Conservation (phyloP, 2,797 vertebrate species). For the Ataeniobius toweri region DNA sequence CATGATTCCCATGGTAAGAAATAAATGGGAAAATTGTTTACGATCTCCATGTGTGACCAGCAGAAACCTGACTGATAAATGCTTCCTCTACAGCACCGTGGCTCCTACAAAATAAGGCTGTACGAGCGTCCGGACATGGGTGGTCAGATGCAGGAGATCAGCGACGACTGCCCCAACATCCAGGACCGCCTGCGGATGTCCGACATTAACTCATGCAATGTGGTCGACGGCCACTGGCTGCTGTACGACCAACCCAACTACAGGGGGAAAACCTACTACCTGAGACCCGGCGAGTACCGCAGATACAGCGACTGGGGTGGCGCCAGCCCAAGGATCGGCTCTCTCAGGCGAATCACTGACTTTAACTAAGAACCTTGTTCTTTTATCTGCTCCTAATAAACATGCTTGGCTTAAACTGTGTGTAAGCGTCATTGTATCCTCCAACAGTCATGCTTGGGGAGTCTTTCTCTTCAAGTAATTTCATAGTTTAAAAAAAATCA, state of each 20-base stretch:
- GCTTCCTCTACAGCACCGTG: conserved; percentile 55
- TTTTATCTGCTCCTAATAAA: conserved; percentile 63
- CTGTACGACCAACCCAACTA: conserved; percentile 74
- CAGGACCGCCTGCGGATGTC: conserved; percentile 67
- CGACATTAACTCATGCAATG: conserved; percentile 69
- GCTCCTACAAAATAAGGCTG: conserved; percentile 66
- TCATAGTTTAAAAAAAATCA: background rate
- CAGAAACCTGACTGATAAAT: background rate
- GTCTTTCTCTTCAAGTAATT: background rate
- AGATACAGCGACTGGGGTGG: conserved; percentile 67
- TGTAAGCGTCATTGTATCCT: conserved; percentile 10
- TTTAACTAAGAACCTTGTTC: conserved; percentile 55
- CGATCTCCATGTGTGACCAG: background rate
- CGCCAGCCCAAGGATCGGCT: conserved; percentile 61
- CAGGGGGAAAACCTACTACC: conserved; percentile 65
- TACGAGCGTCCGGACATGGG: conserved; percentile 67
- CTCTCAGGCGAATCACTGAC: conserved; percentile 66
- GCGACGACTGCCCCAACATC: conserved; percentile 67
- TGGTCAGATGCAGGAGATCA: conserved; percentile 69
- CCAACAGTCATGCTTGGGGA: background rate
- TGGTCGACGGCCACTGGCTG: conserved; percentile 71
- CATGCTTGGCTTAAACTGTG: conserved; percentile 29
- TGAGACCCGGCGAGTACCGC: conserved; percentile 70
- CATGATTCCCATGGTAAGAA: conserved; percentile 66
- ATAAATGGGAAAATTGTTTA: background rate